A percentile compares a stretch with the other conserved stretches of the same genome.
phyloP scores from a whole-genome alignment of 2,113 vertebrate genomes.

The Haliaeetus leucogaster region DNA sequence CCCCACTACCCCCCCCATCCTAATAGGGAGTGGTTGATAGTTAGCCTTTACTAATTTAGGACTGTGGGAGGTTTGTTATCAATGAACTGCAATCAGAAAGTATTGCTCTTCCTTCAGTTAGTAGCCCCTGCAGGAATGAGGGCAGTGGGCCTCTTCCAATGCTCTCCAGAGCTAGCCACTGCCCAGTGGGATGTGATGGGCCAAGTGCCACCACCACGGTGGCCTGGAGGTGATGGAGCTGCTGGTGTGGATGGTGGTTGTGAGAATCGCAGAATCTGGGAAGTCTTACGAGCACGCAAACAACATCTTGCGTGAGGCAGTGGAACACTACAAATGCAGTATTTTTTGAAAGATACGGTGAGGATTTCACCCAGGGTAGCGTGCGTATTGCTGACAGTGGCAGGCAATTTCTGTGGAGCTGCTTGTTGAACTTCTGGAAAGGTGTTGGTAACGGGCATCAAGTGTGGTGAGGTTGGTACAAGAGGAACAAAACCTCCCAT shows the following conservation, averaged over 20 bases:
- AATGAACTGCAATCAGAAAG: not conserved
- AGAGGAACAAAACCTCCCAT: not conserved
- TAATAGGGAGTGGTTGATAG: not conserved
- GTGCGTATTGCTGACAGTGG: not conserved
- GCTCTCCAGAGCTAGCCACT: not conserved
- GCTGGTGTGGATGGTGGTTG: not conserved
- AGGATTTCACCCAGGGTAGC: not conserved
- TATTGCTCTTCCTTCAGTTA: not conserved
- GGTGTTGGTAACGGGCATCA: not conserved
- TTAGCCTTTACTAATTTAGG: not conserved
- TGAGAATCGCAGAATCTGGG: rapidly evolving
- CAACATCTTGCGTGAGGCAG: not conserved
- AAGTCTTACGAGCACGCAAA: rapidly evolving
- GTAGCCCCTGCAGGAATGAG: not conserved
- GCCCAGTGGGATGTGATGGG: not conserved
- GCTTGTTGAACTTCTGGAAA: not conserved
- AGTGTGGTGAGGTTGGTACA: not conserved
- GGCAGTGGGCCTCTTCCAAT: not conserved
- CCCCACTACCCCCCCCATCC: not conserved
- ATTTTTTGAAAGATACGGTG: not conserved
- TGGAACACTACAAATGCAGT: not conserved
- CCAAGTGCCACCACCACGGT: rapidly evolving
- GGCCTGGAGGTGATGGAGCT: not conserved
- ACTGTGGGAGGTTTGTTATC: not conserved
- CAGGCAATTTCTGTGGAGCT: not conserved